phyloP scores from a whole-genome alignment of 2,113 vertebrate species.

The Callopanchax toddi region DNA sequence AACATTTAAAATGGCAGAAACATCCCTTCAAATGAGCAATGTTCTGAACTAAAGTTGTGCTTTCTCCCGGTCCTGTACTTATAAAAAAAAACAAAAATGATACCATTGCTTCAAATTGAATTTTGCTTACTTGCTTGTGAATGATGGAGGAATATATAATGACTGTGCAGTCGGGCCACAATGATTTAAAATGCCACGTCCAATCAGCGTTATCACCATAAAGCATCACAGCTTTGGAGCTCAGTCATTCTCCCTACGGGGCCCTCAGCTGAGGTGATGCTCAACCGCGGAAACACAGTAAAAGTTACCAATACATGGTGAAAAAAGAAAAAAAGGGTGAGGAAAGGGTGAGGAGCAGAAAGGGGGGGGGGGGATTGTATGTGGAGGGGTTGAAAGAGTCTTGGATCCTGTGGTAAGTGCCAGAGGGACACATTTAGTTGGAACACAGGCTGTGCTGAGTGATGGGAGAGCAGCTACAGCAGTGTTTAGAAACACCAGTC shows the following conservation, averaged over 20 bases:
- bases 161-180: conserved; percentile 20
- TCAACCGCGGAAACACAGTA: conserved; percentile 40
- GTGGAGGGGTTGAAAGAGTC: conserved; percentile 39
- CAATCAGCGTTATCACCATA: conserved; percentile 70
- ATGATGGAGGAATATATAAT: conserved; percentile 66
- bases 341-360: conserved; percentile 37
- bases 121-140: conserved; percentile 66
- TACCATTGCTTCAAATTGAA: conserved; percentile 65
- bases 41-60: conserved; percentile 52
- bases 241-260: conserved; percentile 28
- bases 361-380: conserved; percentile 23
- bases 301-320: conserved; percentile 43
- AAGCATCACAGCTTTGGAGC: conserved; percentile 60
- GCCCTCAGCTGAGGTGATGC: conserved; percentile 55
- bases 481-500: conserved; percentile 78
- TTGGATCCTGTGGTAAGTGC: conserved; percentile 71
- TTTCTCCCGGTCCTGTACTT: conserved; percentile 67
- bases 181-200: conserved; percentile 71
- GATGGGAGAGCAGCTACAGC: conserved; percentile 75
- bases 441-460: conserved; percentile 73
- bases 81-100: conserved; percentile 66
- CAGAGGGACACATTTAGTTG: conserved; percentile 72
- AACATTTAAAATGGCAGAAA: too few species aligned
- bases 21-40: background rate
- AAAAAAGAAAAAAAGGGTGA: conserved; percentile 36